Percentiles rank a stretch among this genome's conserved stretches.
phyloP scores from a whole-genome alignment of 2,888 invertebrate genomes.

The Strigamia crassipes region DNA sequence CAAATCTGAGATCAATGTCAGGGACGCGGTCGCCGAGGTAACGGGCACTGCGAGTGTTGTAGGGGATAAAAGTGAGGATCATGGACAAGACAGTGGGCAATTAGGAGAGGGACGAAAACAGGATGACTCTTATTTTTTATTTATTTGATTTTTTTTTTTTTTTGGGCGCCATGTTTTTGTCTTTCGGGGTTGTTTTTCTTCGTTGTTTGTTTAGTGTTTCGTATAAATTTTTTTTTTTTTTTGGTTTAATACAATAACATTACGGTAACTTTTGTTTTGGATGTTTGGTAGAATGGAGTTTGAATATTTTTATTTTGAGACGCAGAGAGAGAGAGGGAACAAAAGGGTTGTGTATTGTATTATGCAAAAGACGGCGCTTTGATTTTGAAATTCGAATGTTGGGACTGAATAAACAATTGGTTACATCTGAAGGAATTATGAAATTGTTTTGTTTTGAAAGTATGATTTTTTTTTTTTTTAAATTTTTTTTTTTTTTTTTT shows the following conservation, averaged over 20 bases:
- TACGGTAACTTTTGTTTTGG: background rate
- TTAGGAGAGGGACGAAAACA: background rate
- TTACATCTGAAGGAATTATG: too few species aligned
- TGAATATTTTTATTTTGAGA: background rate
- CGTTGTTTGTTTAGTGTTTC: background rate
- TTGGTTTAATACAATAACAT: background rate
- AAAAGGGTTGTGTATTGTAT: background rate
- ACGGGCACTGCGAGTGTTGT: background rate
- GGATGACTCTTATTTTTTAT: background rate
- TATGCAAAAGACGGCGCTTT: background rate
- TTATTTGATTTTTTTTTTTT: background rate
- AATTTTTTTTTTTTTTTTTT: too few species aligned
- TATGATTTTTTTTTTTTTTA: too few species aligned
- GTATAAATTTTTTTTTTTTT: background rate
- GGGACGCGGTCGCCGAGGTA: background rate
- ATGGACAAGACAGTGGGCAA: slow-evolving; percentile 10
- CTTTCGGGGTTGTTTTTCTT: background rate
- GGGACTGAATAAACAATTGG: too few species aligned
- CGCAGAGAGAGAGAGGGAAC: background rate
- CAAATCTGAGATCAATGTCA: slow-evolving; percentile 34
- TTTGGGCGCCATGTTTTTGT: background rate
- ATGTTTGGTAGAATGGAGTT: background rate
- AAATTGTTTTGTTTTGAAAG: too few species aligned
- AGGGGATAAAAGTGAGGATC: slow-evolving; percentile 17
- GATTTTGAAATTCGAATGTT: background rate